A percentile compares a stretch with the other conserved stretches of the same genome.
phyloP scores from a whole-genome alignment of 37 sponge, comb jelly and placozoan genomes.

The Tethya wilhelma region DNA sequence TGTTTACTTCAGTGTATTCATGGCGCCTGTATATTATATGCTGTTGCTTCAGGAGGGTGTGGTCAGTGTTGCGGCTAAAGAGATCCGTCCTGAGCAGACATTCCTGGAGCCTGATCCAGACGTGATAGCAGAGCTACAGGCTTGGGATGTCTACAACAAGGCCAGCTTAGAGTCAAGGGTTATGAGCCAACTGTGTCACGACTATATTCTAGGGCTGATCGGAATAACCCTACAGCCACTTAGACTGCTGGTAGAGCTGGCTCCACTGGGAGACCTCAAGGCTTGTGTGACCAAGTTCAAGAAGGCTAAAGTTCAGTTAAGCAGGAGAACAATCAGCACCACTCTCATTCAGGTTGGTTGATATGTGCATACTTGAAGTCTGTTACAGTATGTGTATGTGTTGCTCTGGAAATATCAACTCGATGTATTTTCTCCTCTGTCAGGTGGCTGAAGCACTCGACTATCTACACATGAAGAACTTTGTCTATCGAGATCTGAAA shows the following conservation, averaged over 20 bases:
- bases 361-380: not conserved
- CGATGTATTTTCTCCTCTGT: not conserved
- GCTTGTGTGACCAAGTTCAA: constrained; percentile 37
- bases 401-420: too few relatives aligned
- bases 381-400: not conserved
- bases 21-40: not conserved
- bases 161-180: constrained; percentile 73
- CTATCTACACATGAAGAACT: constrained; percentile 73
- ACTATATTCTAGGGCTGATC: constrained; percentile 61
- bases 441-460: constrained; percentile 81
- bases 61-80: constrained; percentile 63
- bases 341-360: constrained; percentile 70
- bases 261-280: constrained; percentile 78
- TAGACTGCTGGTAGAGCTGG: constrained; percentile 74
- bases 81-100: constrained; percentile 8
- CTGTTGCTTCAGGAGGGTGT: constrained; percentile 17
- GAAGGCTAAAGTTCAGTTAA: constrained; percentile 16
- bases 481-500: constrained; percentile 87
- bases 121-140: constrained; percentile 12
- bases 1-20: not conserved
- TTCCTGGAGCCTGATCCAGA: constrained; percentile 13
- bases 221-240: constrained; percentile 75
- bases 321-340: constrained; percentile 33
- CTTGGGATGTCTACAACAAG: constrained; percentile 72
- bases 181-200: constrained; percentile 75